Evolutionary conservation across 2,113 vertebrate species (phyloP).

Genomic region (Mesocricetus auratus): DNA sequence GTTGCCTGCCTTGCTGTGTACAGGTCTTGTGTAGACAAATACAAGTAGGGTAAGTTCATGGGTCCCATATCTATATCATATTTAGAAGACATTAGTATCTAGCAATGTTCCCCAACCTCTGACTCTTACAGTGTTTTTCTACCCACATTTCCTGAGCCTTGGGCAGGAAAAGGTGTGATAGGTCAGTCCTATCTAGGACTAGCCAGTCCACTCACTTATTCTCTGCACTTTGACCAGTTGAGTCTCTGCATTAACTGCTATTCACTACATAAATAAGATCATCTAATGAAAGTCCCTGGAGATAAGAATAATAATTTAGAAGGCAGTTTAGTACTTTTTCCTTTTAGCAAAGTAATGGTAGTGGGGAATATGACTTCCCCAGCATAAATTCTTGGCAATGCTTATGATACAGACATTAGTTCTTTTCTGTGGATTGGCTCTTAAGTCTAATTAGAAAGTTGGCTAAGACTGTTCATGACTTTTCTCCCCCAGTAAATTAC

Average conservation of each 20-base stretch:
- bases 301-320: background rate
- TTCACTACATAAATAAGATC: no score
- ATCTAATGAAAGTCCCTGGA: background rate
- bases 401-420: background rate
- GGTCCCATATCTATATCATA: no score
- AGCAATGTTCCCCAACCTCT: background rate
- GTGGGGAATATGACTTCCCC: no score
- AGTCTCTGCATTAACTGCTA: background rate
- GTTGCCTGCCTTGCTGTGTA: background rate
- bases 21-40: background rate
- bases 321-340: background rate
- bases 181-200: background rate
- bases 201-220: background rate
- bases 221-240: background rate
- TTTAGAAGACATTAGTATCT: background rate
- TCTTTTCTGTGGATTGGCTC: background rate
- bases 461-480: background rate
- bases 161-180: background rate
- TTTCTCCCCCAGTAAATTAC: background rate
- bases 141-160: background rate
- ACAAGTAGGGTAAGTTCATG: no score
- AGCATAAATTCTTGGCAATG: background rate
- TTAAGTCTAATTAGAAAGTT: background rate
- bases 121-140: background rate
- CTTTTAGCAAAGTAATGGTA: background rate